Evolutionary conservation across 2,797 vertebrate genomes (phyloP).

Genomic region (Phrynocephalus vlangalii): DNA sequence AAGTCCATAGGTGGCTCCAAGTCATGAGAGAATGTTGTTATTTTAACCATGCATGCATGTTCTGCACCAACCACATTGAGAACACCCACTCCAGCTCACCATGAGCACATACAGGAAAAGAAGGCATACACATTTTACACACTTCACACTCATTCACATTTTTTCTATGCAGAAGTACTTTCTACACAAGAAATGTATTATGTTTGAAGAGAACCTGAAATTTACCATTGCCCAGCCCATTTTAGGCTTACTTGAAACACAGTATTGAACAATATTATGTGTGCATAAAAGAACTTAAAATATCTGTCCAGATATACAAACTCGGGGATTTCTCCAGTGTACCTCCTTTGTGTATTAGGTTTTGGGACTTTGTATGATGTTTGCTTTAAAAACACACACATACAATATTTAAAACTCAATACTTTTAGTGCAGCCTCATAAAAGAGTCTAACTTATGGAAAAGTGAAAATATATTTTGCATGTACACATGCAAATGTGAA

Average conservation of each 20-base stretch:
- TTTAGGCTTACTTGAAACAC: neutral
- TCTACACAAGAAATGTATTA: neutral
- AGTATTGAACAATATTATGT: slow-evolving; percentile 1
- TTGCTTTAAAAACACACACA: neutral
- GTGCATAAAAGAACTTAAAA: neutral
- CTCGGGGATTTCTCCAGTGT: neutral
- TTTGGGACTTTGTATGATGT: neutral
- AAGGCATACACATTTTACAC: neutral
- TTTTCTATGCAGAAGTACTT: neutral
- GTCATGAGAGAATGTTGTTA: neutral
- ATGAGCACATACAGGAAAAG: neutral
- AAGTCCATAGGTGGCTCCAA: neutral
- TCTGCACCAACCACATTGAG: neutral
- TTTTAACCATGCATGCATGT: neutral
- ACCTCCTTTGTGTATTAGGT: neutral
- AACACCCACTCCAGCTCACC: neutral
- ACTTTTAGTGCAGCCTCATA: neutral
- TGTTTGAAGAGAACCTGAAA: neutral
- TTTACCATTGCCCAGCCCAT: neutral
- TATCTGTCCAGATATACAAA: neutral
- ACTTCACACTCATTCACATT: neutral
- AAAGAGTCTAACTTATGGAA: neutral
- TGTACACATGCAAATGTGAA: neutral
- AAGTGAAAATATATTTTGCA: neutral
- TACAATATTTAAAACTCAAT: neutral